phyloP scores from a whole-genome alignment of 2,113 vertebrate genomes.

The Elaphurus davidianus region DNA sequence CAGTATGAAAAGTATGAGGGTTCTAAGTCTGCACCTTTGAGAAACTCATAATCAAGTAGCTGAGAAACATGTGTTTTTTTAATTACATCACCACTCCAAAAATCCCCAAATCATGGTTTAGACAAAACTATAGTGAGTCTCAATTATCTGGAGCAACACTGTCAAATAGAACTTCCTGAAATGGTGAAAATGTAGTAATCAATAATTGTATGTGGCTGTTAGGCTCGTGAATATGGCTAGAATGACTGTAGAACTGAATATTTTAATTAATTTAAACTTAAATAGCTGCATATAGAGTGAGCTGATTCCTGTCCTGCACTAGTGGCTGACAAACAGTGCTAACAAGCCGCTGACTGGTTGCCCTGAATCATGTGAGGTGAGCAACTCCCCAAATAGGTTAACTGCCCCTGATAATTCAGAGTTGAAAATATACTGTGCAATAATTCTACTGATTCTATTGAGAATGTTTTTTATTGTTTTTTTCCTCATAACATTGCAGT shows the following conservation, averaged over 20 bases:
- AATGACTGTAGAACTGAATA: background rate
- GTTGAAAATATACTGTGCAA: background rate
- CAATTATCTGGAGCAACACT: background rate
- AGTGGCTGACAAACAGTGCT: background rate
- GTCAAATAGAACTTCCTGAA: background rate
- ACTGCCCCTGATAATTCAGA: background rate
- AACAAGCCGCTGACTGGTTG: background rate
- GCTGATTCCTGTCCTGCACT: background rate
- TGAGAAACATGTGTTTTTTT: background rate
- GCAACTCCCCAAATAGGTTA: background rate
- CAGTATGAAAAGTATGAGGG: background rate
- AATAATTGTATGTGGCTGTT: background rate
- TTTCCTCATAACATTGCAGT: conserved; percentile 80
- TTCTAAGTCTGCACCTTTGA: conserved; percentile 11
- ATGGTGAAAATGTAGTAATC: background rate
- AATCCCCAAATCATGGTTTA: background rate
- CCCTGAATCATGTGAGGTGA: background rate
- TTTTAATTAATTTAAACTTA: background rate
- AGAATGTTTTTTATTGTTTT: background rate
- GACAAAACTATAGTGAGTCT: background rate
- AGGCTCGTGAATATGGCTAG: background rate
- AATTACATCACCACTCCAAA: background rate
- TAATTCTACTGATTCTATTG: conserved; percentile 12
- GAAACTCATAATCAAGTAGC: background rate
- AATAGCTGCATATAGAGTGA: background rate